phyloP scores from a whole-genome alignment of 2,888 invertebrate species.

The Dolomedes plantarius region DNA sequence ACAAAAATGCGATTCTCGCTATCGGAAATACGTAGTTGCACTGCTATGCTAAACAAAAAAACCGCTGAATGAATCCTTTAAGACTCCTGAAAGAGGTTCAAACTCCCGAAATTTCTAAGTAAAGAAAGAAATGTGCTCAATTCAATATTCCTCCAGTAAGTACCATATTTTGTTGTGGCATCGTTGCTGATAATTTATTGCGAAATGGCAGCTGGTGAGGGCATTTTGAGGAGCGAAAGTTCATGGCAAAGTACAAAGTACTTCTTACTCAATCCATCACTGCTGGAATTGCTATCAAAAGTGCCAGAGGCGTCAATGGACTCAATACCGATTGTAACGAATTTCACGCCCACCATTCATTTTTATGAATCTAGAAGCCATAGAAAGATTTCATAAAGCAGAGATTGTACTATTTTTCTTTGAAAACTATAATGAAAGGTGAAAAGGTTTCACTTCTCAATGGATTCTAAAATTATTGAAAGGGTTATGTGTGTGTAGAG shows the following conservation, averaged over 20 bases:
- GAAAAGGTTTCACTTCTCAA: not conserved
- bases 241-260: slow-evolving; percentile 46
- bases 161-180: slow-evolving; percentile 61
- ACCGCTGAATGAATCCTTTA: too few relatives aligned
- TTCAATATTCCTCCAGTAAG: slow-evolving; percentile 61
- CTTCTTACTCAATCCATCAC: slow-evolving; percentile 63
- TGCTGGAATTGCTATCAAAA: slow-evolving; percentile 55
- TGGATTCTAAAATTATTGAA: not conserved
- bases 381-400: not conserved
- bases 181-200: slow-evolving; percentile 58
- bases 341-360: slow-evolving; percentile 28
- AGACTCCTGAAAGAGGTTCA: too few relatives aligned
- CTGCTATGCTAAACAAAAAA: too few relatives aligned
- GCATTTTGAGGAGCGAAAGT: slow-evolving; percentile 45
- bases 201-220: slow-evolving; percentile 56
- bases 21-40: too few relatives aligned
- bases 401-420: not conserved
- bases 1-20: too few relatives aligned
- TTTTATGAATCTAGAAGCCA: not conserved
- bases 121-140: not conserved
- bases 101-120: too few relatives aligned
- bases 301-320: slow-evolving; percentile 29
- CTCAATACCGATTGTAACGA: slow-evolving; percentile 40
- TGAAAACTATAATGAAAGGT: not conserved
- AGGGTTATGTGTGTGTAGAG: not conserved